These are phyloP conservation scores for Coilia nasus DNA, from an alignment of 2,797 vertebrate species.

Conservation along the genomic window DNA sequence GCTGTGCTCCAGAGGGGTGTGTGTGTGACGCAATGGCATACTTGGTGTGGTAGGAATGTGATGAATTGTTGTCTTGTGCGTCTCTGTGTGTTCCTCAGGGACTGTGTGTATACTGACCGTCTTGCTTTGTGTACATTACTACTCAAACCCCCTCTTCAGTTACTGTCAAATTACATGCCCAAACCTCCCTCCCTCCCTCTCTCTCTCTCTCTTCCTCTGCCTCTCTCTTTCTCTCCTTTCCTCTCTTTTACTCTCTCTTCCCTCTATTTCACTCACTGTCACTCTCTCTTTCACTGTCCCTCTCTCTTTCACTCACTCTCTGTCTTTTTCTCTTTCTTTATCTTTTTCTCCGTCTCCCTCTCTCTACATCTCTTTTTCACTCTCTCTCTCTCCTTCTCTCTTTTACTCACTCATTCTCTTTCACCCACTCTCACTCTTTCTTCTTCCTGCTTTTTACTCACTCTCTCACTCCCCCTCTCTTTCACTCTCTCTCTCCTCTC, in stretches of 20 bases:
- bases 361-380: not conserved
- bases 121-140: conserved; percentile 2
- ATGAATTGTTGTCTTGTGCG: not conserved
- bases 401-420: not conserved
- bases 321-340: not conserved
- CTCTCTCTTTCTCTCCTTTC: not conserved
- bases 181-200: not conserved
- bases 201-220: not conserved
- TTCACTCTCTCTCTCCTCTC: conserved; percentile 9
- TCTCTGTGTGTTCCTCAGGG: not conserved
- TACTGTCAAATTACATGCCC: conserved; percentile 47
- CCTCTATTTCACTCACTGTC: not conserved
- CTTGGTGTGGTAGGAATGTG: not conserved
- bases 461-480: conserved; percentile 19
- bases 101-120: not conserved
- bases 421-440: not conserved
- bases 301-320: conserved; percentile 32
- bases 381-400: not conserved
- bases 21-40: not conserved
- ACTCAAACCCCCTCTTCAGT: conserved; percentile 40
- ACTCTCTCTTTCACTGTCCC: conserved; percentile 5
- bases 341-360: not conserved
- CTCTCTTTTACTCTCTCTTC: not conserved
- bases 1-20: not conserved
- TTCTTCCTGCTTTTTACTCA: not conserved